phyloP scores from a whole-genome alignment of 2,888 invertebrate genomes.

The Callyntrura sp. region DNA sequence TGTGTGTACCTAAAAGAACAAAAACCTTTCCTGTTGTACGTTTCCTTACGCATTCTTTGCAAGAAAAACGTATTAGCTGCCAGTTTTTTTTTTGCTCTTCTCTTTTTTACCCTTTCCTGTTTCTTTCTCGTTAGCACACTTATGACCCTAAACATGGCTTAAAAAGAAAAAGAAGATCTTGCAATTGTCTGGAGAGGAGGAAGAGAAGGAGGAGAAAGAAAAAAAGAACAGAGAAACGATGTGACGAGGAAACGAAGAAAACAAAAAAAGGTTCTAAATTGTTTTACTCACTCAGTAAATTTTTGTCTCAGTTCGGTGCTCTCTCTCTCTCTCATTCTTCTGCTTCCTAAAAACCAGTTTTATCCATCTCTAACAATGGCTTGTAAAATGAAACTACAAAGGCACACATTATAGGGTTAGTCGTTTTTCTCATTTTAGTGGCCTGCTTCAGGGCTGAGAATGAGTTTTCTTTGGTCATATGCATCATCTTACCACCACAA shows the following conservation, averaged over 20 bases:
- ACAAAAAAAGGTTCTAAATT: conserved; percentile 77
- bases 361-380: conserved; percentile 67
- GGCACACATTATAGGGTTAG: conserved; percentile 58
- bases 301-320: conserved; percentile 66
- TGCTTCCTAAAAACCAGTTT: conserved; percentile 41
- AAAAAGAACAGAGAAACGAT: conserved; percentile 14
- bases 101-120: conserved; percentile 4
- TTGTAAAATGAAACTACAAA: conserved; percentile 77
- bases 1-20: conserved; percentile 1
- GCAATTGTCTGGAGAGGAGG: conserved; percentile 13
- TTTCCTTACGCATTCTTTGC: conserved; percentile 43
- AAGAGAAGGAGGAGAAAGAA: conserved; percentile 7
- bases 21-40: conserved; percentile 14
- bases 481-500: conserved; percentile 1
- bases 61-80: conserved; percentile 6
- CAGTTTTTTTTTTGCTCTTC: conserved; percentile 35
- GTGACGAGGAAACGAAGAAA: conserved; percentile 53
- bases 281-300: conserved; percentile 76
- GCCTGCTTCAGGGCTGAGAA: conserved; percentile 69
- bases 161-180: neutral
- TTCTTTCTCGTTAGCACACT: conserved; percentile 66
- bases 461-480: conserved; percentile 49
- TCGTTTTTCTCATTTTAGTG: conserved; percentile 68
- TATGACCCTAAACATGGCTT: conserved; percentile 36
- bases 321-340: conserved; percentile 31